phyloP scores from a whole-genome alignment of 2,113 vertebrate genomes.

The Chaetodon trifascialis region DNA sequence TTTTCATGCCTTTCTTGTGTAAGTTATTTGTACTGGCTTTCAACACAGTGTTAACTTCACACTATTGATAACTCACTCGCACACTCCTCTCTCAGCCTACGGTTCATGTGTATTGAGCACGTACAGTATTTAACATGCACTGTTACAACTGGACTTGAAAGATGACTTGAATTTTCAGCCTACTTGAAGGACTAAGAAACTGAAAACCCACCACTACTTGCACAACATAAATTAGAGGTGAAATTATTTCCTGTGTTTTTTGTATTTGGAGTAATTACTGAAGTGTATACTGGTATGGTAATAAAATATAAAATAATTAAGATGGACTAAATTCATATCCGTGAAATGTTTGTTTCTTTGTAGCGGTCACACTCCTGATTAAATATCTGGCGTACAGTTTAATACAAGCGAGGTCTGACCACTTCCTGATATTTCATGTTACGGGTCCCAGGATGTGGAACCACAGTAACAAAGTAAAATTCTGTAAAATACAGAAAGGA shows the following conservation, averaged over 20 bases:
- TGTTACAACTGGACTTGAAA: slow-evolving; percentile 5
- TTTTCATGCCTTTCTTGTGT: neutral
- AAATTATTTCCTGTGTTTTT: slow-evolving; percentile 27
- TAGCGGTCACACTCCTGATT: neutral
- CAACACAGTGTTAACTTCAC: neutral
- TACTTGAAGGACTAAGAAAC: slow-evolving; percentile 28
- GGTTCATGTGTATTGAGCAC: neutral
- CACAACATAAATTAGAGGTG: slow-evolving; percentile 1
- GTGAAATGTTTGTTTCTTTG: neutral
- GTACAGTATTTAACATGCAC: neutral
- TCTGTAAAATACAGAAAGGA: too few relatives aligned
- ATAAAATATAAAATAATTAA: slow-evolving; percentile 50
- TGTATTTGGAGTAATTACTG: slow-evolving; percentile 42
- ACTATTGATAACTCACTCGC: neutral
- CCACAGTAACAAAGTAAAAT: too few relatives aligned
- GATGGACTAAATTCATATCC: neutral
- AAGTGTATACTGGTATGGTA: slow-evolving; percentile 40
- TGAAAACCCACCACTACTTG: neutral
- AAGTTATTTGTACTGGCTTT: slow-evolving; percentile 27
- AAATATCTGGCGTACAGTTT: too few relatives aligned
- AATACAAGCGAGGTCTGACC: too few relatives aligned
- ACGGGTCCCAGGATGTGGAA: too few relatives aligned
- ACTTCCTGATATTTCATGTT: too few relatives aligned
- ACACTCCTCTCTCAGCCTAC: neutral
- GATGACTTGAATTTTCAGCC: neutral